phyloP scores from a whole-genome alignment of 2,797 vertebrate species.

The Sebastes melanostomus region DNA sequence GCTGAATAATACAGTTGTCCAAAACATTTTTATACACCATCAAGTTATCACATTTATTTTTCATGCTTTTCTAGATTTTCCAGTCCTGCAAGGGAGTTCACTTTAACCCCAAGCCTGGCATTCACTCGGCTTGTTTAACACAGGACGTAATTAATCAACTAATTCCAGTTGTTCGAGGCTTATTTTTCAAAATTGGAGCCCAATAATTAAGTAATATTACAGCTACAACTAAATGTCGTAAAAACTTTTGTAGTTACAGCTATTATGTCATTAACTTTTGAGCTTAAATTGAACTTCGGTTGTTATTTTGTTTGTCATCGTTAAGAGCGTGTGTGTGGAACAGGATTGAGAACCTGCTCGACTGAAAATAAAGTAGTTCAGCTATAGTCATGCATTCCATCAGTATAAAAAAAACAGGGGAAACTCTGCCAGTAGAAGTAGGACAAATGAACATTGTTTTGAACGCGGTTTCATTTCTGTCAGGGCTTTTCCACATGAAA shows the following conservation, averaged over 20 bases:
- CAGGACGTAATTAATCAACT: not conserved
- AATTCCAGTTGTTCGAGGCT: not conserved
- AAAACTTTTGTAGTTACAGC: not conserved
- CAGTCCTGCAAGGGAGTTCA: conserved; percentile 14
- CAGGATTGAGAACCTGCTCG: conserved; percentile 45
- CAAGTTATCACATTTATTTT: conserved; percentile 2
- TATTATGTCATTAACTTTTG: not conserved
- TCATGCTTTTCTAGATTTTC: conserved; percentile 43
- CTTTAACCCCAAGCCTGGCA: not conserved
- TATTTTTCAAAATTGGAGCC: not conserved
- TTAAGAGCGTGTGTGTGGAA: not conserved
- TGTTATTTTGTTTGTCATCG: conserved; percentile 17
- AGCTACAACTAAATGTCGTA: not conserved
- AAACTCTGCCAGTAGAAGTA: not conserved
- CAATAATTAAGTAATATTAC: not conserved
- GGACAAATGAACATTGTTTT: not conserved
- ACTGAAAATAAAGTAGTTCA: conserved; percentile 4
- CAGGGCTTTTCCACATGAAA: not conserved
- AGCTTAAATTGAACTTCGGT: not conserved
- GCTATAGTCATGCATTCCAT: not conserved
- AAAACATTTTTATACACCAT: not conserved
- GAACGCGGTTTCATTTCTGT: not conserved
- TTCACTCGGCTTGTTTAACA: conserved; percentile 10
- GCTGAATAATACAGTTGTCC: not conserved
- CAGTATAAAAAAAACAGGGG: not conserved